These are phyloP conservation scores for Acinonyx jubatus DNA, from an alignment of 2,113 vertebrate species.

Conservation along the genomic window DNA sequence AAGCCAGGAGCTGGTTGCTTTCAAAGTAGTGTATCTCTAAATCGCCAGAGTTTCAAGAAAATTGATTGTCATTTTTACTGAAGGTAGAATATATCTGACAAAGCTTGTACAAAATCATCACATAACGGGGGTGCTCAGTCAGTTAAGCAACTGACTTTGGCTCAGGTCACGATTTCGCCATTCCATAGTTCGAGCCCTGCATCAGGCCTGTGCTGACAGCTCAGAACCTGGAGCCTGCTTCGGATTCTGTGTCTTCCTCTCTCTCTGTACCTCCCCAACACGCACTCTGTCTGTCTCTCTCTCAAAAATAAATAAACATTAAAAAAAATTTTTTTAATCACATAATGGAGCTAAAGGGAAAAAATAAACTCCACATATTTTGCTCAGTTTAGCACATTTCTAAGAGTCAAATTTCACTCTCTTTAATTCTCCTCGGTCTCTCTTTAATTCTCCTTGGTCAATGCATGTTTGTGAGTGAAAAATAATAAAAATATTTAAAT, in stretches of 20 bases:
- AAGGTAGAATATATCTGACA: slow-evolving; percentile 30
- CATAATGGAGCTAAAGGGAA: not conserved
- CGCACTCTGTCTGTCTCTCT: too few relatives aligned
- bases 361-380: not conserved
- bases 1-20: not conserved
- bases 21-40: not conserved
- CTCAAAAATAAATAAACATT: too few relatives aligned
- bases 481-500: not conserved
- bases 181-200: too few relatives aligned
- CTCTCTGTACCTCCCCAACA: too few relatives aligned
- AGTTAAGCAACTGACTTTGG: too few relatives aligned
- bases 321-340: not conserved
- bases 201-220: too few relatives aligned
- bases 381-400: not conserved
- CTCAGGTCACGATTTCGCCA: too few relatives aligned
- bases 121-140: not conserved
- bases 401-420: not conserved
- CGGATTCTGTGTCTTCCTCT: too few relatives aligned
- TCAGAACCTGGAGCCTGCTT: too few relatives aligned
- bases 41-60: not conserved
- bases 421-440: not conserved
- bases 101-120: not conserved
- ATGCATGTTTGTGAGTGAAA: not conserved
- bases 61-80: not conserved
- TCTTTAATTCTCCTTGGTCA: not conserved